Percentiles rank a stretch among this genome's conserved stretches.
Conservation (phyloP, 2,797 vertebrate species). For the Nannoperca obscura region DNA sequence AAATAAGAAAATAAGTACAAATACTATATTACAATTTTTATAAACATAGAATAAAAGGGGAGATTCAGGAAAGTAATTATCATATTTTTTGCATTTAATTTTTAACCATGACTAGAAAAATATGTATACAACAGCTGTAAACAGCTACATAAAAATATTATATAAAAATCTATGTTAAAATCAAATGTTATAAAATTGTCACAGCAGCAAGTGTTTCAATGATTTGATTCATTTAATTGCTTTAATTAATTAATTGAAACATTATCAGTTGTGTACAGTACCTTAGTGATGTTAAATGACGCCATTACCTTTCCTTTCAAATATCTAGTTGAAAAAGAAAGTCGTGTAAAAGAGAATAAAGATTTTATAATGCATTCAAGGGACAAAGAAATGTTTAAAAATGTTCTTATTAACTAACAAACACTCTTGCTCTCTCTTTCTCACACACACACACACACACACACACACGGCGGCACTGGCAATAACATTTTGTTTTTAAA, state of each 20-base stretch:
- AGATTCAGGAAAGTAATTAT: slow-evolving; percentile 9
- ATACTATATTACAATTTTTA: slow-evolving; percentile 16
- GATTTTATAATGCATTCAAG: background rate
- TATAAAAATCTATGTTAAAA: slow-evolving; percentile 40
- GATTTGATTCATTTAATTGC: slow-evolving; percentile 45
- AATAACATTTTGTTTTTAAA: background rate
- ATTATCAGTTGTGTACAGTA: slow-evolving; percentile 35
- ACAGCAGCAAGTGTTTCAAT: slow-evolving; percentile 48
- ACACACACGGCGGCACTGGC: background rate
- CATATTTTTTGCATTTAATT: slow-evolving; percentile 34
- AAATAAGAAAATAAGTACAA: slow-evolving; percentile 43
- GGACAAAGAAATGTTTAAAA: slow-evolving; percentile 1
- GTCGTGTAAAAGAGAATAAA: background rate
- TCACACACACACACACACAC: slow-evolving; percentile 11
- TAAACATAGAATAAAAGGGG: slow-evolving; percentile 19
- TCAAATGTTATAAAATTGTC: slow-evolving; percentile 47
- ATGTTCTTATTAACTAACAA: slow-evolving; percentile 6
- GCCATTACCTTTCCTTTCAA: slow-evolving; percentile 2
- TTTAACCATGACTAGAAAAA: slow-evolving; percentile 42
- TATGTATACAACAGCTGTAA: slow-evolving; percentile 14
- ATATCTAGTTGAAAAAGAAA: slow-evolving; percentile 16
- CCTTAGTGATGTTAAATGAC: slow-evolving; percentile 38
- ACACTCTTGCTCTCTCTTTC: background rate
- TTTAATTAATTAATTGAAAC: slow-evolving; percentile 35
- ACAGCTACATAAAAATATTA: slow-evolving; percentile 22